A percentile compares a stretch with the other conserved stretches of the same genome.
Conservation (phyloP, 2,113 vertebrate species). For the Malurus cyaneus region DNA sequence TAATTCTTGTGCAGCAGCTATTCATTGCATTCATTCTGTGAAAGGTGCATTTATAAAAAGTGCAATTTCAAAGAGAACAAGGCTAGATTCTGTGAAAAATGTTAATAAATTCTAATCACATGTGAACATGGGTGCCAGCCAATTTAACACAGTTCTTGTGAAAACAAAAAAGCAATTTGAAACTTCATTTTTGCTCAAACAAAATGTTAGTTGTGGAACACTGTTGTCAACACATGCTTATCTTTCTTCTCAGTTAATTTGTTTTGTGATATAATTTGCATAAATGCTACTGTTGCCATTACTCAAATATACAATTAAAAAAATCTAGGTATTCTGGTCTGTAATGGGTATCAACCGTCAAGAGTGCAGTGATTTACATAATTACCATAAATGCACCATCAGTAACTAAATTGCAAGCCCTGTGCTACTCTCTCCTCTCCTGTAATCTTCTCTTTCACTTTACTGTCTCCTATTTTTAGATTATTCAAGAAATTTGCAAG, state of each 20-base stretch:
- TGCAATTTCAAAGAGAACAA: not conserved
- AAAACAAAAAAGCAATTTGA: not conserved
- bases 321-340: not conserved
- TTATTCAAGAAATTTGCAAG: not conserved
- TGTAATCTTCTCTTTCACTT: not conserved
- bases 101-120: not conserved
- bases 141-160: not conserved
- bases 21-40: not conserved
- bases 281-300: not conserved
- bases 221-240: not conserved
- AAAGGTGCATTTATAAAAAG: not conserved
- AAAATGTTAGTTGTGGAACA: not conserved
- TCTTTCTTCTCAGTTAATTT: not conserved
- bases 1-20: not conserved
- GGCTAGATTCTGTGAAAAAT: not conserved
- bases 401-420: not conserved
- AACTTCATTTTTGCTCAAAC: not conserved
- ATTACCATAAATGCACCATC: not conserved
- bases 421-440: not conserved
- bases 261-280: not conserved
- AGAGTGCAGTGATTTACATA: not conserved
- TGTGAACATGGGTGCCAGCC: not conserved
- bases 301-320: not conserved
- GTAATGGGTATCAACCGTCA: not conserved
- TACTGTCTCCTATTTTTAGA: not conserved